Conservation (phyloP, 2,888 invertebrate genomes). For the Agrochola circellaris region DNA sequence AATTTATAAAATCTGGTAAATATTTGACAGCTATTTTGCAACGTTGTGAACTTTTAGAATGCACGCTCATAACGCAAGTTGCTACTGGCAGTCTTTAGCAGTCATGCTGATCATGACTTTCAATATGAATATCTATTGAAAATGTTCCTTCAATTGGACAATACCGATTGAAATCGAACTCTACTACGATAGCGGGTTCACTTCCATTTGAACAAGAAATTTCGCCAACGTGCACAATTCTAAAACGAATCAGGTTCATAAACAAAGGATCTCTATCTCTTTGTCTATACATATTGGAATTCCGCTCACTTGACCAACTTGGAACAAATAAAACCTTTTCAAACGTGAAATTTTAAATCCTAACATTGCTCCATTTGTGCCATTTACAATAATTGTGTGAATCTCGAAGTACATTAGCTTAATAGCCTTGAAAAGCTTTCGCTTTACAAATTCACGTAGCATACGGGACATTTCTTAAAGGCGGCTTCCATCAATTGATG, state of each 20-base stretch:
- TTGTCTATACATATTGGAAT: constrained; percentile 33
- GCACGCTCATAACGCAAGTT: no score
- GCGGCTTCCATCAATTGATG: constrained; percentile 25
- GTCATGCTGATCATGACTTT: not conserved
- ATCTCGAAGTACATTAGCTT: constrained; percentile 52
- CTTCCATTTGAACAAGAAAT: constrained; percentile 11
- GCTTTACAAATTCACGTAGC: constrained; percentile 34
- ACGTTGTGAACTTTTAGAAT: no score
- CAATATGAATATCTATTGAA: not conserved
- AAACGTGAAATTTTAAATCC: constrained; percentile 28
- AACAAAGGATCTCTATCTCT: constrained; percentile 24
- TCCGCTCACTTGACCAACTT: constrained; percentile 14
- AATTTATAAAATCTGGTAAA: no score
- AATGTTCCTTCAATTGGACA: constrained; percentile 1
- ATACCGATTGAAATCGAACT: constrained; percentile 4
- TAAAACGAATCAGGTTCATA: constrained; percentile 17
- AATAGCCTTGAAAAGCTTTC: constrained; percentile 42
- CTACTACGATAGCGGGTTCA: not conserved
- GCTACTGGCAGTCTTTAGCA: not conserved
- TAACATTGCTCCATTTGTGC: constrained; percentile 34
- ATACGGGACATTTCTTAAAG: constrained; percentile 19
- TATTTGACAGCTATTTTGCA: no score
- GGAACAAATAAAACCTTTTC: constrained; percentile 37
- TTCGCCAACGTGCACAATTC: constrained; percentile 3
- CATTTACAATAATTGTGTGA: constrained; percentile 48